phyloP scores from a whole-genome alignment of 1,140 invertebrate genomes.

The Drosophila melanogaster region Release_6_plus_ISO1_MT NT_037436.4:22397001-22397500 shows the following conservation, averaged over 20 bases:
- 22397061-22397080: conserved; percentile 21
- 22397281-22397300: conserved; percentile 60
- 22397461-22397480: conserved; percentile 15
- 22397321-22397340: conserved; percentile 1
- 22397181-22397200: conserved; percentile 44
- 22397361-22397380: conserved; percentile 81
- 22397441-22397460: conserved; percentile 19
- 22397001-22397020: conserved; percentile 7
- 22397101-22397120: conserved; percentile 45
- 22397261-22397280: conserved; percentile 70
- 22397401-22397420: conserved; percentile 49
- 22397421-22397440: conserved; percentile 69
- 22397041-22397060: conserved; percentile 36
- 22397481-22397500: conserved; percentile 78
- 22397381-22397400: conserved; percentile 63
- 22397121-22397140: conserved; percentile 28
- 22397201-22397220: conserved; percentile 34
- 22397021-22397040: conserved; percentile 33
- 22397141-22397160: neutral
- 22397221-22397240: conserved; percentile 30
- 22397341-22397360: conserved; percentile 71
- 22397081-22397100: conserved; percentile 32
- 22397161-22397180: neutral
- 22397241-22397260: conserved; percentile 59
- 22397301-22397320: conserved; percentile 58